Evolutionary conservation across 1,140 invertebrate species (phyloP).

Genomic region (Drosophila guanche): DNA sequence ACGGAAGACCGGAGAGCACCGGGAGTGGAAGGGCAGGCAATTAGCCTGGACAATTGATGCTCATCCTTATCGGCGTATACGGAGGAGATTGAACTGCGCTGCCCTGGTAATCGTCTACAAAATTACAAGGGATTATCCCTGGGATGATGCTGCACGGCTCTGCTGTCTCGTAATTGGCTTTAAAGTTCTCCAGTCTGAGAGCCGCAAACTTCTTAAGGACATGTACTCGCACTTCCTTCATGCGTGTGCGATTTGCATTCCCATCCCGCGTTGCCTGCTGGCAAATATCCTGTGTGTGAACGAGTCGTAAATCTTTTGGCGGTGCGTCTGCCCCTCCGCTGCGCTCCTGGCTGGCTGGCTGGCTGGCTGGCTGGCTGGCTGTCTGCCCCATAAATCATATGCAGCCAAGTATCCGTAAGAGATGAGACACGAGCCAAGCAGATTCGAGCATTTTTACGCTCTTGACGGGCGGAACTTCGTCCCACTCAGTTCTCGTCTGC

Average conservation of each 20-base stretch:
- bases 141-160: background rate
- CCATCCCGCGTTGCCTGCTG: slow-evolving; percentile 37
- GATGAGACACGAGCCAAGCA: slow-evolving; percentile 35
- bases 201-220: slow-evolving; percentile 22
- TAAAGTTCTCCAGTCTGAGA: slow-evolving; percentile 42
- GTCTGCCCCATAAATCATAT: slow-evolving; percentile 77
- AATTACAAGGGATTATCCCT: slow-evolving; percentile 40
- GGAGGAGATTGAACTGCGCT: slow-evolving; percentile 13
- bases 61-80: slow-evolving; percentile 10
- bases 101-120: slow-evolving; percentile 22
- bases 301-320: slow-evolving; percentile 71
- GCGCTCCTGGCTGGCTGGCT: slow-evolving; percentile 11
- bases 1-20: background rate
- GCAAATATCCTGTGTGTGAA: slow-evolving; percentile 48
- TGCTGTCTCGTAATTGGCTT: slow-evolving; percentile 60
- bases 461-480: slow-evolving; percentile 48
- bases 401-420: slow-evolving; percentile 60
- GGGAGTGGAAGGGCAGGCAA: background rate
- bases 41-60: slow-evolving; percentile 39
- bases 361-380: slow-evolving; percentile 46
- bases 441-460: slow-evolving; percentile 60
- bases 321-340: slow-evolving; percentile 26
- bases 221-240: slow-evolving; percentile 30
- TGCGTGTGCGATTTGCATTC: slow-evolving; percentile 63
- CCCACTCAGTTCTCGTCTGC: background rate